phyloP scores from a whole-genome alignment of 2,113 vertebrate genomes.

The Indicator maculatus region DNA sequence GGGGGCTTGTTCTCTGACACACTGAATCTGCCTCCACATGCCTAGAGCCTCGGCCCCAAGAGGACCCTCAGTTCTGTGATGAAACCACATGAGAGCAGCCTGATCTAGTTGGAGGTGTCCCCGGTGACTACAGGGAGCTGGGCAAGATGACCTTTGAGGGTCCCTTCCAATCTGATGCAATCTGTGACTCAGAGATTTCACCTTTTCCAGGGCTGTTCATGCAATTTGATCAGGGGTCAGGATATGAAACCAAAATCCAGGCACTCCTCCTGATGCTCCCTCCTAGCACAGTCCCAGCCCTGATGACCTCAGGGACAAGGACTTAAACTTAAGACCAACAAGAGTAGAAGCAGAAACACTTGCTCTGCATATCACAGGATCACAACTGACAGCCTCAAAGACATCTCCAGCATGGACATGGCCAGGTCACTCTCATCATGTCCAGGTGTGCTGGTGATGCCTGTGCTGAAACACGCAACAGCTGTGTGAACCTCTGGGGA shows the following conservation, averaged over 20 bases:
- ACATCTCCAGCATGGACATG: background rate
- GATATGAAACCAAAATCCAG: background rate
- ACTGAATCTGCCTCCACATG: background rate
- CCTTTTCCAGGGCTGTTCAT: background rate
- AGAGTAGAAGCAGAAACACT: background rate
- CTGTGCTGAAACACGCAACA: accelerated
- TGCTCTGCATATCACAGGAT: background rate
- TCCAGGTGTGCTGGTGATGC: background rate
- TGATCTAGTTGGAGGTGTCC: no score
- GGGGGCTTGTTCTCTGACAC: background rate
- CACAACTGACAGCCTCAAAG: background rate
- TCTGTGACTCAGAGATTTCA: background rate
- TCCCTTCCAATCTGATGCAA: no score
- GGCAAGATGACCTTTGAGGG: no score
- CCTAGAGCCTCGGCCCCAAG: background rate
- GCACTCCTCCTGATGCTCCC: background rate
- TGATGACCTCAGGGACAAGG: background rate
- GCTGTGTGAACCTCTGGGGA: background rate
- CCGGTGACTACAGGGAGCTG: no score
- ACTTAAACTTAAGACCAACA: background rate
- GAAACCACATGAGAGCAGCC: background rate
- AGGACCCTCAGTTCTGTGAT: background rate
- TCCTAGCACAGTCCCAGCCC: background rate
- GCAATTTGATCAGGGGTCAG: background rate
- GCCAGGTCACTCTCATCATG: background rate